phyloP scores from a whole-genome alignment of 2,113 vertebrate species.

The Limnothrissa miodon region DNA sequence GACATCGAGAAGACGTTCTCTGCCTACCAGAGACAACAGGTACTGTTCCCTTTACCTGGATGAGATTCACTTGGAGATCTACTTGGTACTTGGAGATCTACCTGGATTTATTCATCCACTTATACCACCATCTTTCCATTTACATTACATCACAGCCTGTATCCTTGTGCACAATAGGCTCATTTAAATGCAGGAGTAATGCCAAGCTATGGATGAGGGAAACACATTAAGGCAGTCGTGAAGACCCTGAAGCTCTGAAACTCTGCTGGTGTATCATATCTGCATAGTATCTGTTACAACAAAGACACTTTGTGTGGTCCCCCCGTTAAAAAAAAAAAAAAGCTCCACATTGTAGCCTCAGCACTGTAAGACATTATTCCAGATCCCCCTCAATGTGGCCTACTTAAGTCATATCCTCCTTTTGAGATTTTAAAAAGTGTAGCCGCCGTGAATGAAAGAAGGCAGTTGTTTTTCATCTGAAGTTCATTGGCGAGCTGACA shows the following conservation, averaged over 20 bases:
- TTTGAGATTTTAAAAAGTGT: not conserved
- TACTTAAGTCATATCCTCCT: not conserved
- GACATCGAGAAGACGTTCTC: slow-evolving; percentile 97
- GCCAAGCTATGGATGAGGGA: not conserved
- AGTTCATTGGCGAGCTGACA: not conserved
- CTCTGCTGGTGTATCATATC: not conserved
- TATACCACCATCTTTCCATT: not conserved
- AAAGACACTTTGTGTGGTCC: not conserved
- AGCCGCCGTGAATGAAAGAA: not conserved
- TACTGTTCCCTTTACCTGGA: slow-evolving; percentile 60
- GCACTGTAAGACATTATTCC: not conserved
- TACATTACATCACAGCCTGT: not conserved
- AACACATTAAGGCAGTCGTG: not conserved
- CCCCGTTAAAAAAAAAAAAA: not conserved
- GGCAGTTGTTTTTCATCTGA: not conserved
- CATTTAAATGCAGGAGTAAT: not conserved
- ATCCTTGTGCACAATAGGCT: not conserved
- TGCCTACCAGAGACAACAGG: slow-evolving; percentile 98
- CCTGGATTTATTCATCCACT: not conserved
- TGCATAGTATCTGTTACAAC: not conserved
- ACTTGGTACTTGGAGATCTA: too few relatives aligned
- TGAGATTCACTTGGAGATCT: too few relatives aligned
- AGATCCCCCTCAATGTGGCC: not conserved
- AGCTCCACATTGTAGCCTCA: not conserved
- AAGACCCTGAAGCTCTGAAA: not conserved